Evolutionary conservation across 2,888 invertebrate species (phyloP).

Genomic region (Caenorhabditis japonica): DNA sequence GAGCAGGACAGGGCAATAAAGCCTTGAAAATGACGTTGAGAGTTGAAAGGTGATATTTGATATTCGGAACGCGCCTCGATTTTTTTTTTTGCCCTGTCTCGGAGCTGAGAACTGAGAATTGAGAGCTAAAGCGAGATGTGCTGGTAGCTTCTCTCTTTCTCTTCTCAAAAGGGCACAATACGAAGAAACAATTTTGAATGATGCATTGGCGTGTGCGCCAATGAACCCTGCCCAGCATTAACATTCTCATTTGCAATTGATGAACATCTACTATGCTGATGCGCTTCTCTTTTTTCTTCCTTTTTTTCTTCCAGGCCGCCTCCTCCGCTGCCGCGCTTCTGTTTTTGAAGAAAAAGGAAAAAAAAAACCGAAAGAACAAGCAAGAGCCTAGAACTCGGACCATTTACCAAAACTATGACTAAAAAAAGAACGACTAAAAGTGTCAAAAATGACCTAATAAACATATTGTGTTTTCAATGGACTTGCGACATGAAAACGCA

Average conservation of each 20-base stretch:
- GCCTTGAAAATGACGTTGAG: too few species aligned
- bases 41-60: conserved; percentile 3
- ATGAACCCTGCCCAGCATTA: conserved; percentile 50
- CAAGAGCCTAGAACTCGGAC: too few species aligned
- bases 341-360: neutral
- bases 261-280: conserved; percentile 55
- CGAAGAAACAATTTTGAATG: conserved; percentile 44
- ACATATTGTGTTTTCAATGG: too few species aligned
- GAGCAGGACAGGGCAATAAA: too few species aligned
- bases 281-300: conserved; percentile 20
- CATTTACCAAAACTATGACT: too few species aligned
- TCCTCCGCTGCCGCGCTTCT: too few species aligned
- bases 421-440: too few species aligned
- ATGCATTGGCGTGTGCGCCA: conserved; percentile 47
- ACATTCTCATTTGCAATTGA: conserved; percentile 61
- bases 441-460: too few species aligned
- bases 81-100: neutral
- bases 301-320: too few species aligned
- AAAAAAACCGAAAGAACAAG: conserved; percentile 22
- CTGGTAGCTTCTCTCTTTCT: neutral
- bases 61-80: conserved; percentile 27
- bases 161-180: conserved; percentile 30
- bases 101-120: neutral
- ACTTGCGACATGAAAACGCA: too few species aligned
- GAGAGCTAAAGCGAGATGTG: neutral